Evolutionary conservation across 1,140 invertebrate species (phyloP), one percentile per base, ranked within the genome.

Genomic region (Panagrolaimus sp.): DNA sequence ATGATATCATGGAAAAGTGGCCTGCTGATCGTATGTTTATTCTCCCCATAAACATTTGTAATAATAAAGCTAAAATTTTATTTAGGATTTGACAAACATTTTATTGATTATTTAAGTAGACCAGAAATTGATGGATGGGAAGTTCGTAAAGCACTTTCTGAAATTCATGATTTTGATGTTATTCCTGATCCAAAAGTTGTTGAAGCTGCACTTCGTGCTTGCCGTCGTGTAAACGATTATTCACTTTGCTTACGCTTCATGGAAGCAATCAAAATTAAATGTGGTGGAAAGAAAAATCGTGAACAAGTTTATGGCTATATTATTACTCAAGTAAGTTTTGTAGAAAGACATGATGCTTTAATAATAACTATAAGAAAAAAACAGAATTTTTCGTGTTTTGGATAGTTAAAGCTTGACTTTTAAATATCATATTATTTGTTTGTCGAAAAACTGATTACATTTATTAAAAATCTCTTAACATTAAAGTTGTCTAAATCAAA

Each of bases 91-190:
- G 82, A 82, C 51, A 77, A 81, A 31, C 78, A 82, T 66, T 82
- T 83, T 69, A 83, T 82, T 66, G 77, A 81, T 25, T 96, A 89
- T 84, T 93, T 98, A 86, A 91, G 89, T 82, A 88, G 91, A 63
- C 87, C 88, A 48, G 91, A 96, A 76, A 92, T 98, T 82, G 95
- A 98, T 86, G 89, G 90, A 47, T 98, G 96, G 96, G 92, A 96
- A 86, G 88, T 95, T 71, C 89, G 96, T 16, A 83, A 84, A 75
- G 81, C 77, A 27, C 47, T 83, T 23, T 68, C 78, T 61, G 78
- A 83, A 63, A 69, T 80, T 23, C 68, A 71, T 51, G 72, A 81
- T 53, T 77, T 69, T 64, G 73, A 99, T 87, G 86, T 92, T 73
- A 89, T 99, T 47, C 94, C 96, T 5, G 94, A 98, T 82, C 96